phyloP scores from a whole-genome alignment of 1,140 invertebrate genomes.

The Heterodera schachtii region DNA sequence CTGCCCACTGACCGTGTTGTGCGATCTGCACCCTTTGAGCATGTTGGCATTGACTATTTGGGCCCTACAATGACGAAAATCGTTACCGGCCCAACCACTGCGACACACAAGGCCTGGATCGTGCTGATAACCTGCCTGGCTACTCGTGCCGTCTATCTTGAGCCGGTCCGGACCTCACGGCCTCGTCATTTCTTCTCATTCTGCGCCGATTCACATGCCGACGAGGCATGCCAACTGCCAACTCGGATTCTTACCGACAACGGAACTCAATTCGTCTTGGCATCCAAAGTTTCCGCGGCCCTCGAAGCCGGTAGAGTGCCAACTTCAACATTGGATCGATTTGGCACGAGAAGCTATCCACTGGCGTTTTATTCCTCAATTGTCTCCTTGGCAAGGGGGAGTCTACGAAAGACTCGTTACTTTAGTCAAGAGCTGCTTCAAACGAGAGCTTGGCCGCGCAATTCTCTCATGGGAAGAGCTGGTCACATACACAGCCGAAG shows the following conservation, averaged over 20 bases:
- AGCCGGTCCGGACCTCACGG: constrained; percentile 21
- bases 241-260: constrained; percentile 28
- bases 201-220: constrained; percentile 22
- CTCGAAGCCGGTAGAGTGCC: constrained; percentile 5
- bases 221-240: constrained; percentile 25
- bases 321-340: background rate
- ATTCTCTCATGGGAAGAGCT: constrained; percentile 28
- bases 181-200: constrained; percentile 23
- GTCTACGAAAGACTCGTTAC: constrained; percentile 35
- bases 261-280: constrained; percentile 26
- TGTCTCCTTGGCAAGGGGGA: constrained; percentile 35
- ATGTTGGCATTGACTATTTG: constrained; percentile 27
- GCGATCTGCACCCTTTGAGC: constrained; percentile 14
- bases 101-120: constrained; percentile 22
- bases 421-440: constrained; percentile 30
- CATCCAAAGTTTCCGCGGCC: background rate
- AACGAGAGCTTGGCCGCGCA: constrained; percentile 11
- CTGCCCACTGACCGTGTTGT: constrained; percentile 14
- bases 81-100: background rate
- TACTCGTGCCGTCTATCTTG: constrained; percentile 35
- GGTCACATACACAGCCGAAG: constrained; percentile 20
- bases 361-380: constrained; percentile 32
- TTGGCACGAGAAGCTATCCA: constrained; percentile 6
- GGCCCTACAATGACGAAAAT: constrained; percentile 1
- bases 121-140: constrained; percentile 21